Conservation (phyloP, 1,140 invertebrate species). For the Papilio dardanus region DNA sequence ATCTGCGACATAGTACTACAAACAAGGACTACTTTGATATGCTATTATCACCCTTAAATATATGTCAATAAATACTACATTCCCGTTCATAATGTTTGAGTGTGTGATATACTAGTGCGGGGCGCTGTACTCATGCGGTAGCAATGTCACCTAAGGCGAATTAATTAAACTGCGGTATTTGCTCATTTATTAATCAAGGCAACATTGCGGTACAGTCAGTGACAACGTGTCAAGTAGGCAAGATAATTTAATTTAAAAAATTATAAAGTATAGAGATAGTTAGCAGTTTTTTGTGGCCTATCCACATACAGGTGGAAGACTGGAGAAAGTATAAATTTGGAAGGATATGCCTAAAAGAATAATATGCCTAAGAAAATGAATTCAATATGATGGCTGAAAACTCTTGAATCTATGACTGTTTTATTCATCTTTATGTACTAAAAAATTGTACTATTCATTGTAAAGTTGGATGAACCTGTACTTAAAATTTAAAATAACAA, state of each 20-base stretch:
- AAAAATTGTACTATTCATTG: too few species aligned
- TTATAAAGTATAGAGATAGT: too few species aligned
- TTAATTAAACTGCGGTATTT: slow-evolving; percentile 53
- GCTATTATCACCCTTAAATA: slow-evolving; percentile 16
- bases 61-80: slow-evolving; percentile 28
- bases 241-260: slow-evolving; percentile 16
- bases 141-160: slow-evolving; percentile 48
- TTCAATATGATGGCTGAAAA: too few species aligned
- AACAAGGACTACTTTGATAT: neutral
- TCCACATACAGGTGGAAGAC: too few species aligned
- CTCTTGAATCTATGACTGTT: too few species aligned
- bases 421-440: too few species aligned
- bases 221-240: slow-evolving; percentile 4
- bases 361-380: too few species aligned
- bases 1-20: neutral
- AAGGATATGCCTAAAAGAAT: too few species aligned
- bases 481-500: too few species aligned
- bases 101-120: neutral
- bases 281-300: too few species aligned
- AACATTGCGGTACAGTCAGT: slow-evolving; percentile 29
- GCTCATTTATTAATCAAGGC: slow-evolving; percentile 48
- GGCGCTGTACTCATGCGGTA: slow-evolving; percentile 26
- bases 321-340: too few species aligned
- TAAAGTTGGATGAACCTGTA: too few species aligned
- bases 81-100: slow-evolving; percentile 2